phyloP scores from a whole-genome alignment of 2,888 invertebrate species.

The Drosophila meridiana region DNA sequence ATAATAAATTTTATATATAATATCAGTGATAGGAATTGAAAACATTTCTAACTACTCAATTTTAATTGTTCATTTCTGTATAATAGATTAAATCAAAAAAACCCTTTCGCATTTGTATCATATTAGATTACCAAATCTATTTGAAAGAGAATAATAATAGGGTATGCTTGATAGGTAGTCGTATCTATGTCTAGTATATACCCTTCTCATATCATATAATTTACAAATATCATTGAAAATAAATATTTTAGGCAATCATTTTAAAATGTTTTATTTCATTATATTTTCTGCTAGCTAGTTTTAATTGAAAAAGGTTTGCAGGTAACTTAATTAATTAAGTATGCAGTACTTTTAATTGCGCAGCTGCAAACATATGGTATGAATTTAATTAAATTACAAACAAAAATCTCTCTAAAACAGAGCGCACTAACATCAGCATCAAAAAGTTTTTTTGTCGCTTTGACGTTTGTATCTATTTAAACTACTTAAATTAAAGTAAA shows the following conservation, averaged over 20 bases:
- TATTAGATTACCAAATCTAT: too few relatives aligned
- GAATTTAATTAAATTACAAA: conserved; percentile 63
- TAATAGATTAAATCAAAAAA: too few relatives aligned
- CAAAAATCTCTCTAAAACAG: not conserved
- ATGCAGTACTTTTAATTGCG: conserved; percentile 36
- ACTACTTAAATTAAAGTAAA: conserved; percentile 48
- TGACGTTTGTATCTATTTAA: not conserved
- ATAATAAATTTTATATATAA: too few relatives aligned
- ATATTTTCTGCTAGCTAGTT: not conserved
- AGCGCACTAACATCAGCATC: conserved; percentile 8
- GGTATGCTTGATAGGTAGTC: too few relatives aligned
- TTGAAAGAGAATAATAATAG: too few relatives aligned
- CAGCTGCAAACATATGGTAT: not conserved
- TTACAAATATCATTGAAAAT: not conserved
- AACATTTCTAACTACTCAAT: too few relatives aligned
- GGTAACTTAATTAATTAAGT: conserved; percentile 53
- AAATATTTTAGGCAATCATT: not conserved
- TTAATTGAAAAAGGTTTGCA: not conserved
- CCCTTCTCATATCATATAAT: not conserved
- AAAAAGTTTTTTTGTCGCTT: not conserved
- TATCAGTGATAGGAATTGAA: too few relatives aligned
- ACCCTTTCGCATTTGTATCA: too few relatives aligned
- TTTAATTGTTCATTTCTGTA: too few relatives aligned
- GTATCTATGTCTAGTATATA: too few relatives aligned
- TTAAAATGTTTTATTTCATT: not conserved